Evolutionary conservation across 2,797 vertebrate species (phyloP).

Genomic region (Sebastiscus tertius): DNA sequence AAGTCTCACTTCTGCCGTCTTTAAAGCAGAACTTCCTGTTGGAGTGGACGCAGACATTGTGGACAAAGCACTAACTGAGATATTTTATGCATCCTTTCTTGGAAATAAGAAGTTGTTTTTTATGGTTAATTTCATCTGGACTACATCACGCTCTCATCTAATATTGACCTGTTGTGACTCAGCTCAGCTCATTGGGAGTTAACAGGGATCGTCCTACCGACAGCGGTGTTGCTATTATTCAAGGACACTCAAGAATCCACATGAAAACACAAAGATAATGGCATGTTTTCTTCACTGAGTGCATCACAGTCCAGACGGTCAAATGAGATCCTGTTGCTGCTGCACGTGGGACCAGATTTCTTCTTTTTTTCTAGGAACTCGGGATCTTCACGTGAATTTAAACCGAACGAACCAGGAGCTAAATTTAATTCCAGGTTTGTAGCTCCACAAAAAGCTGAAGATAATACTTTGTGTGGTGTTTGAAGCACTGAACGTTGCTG

Average conservation of each 20-base stretch:
- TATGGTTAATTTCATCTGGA: background rate
- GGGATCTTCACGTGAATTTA: background rate
- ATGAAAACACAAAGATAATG: conserved; percentile 32
- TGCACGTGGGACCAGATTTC: background rate
- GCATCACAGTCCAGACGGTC: conserved; percentile 2
- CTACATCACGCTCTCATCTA: background rate
- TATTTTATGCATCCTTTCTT: background rate
- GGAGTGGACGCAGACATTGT: background rate
- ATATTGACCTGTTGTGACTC: conserved; percentile 13
- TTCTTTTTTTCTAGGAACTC: background rate
- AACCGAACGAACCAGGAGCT: background rate
- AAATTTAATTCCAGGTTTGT: background rate
- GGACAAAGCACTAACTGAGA: background rate
- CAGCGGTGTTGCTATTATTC: background rate
- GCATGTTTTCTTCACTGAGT: conserved; percentile 3
- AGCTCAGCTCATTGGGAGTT: background rate
- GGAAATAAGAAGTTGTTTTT: background rate
- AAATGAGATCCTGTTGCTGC: conserved; percentile 1
- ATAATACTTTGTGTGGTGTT: background rate
- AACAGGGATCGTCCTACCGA: background rate
- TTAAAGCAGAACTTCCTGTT: background rate
- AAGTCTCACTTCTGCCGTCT: background rate
- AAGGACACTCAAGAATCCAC: conserved; percentile 20
- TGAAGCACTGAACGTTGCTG: background rate
- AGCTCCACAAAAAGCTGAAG: background rate